These are phyloP conservation scores for Wiebesia pumilae DNA, from an alignment of 1,140 invertebrate species.

Conservation along the genomic window DNA sequence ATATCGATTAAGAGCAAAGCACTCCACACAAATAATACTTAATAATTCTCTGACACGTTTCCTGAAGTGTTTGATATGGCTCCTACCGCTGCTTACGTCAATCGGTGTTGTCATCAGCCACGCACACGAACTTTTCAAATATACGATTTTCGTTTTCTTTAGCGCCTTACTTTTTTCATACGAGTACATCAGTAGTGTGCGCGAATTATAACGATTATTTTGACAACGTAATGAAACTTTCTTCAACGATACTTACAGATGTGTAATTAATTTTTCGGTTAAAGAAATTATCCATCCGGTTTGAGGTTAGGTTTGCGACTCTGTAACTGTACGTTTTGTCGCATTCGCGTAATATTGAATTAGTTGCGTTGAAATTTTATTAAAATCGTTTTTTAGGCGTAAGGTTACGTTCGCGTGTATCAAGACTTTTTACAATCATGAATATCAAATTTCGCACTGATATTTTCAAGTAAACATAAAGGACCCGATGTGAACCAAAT, in stretches of 20 bases:
- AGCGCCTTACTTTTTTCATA: neutral
- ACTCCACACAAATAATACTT: neutral
- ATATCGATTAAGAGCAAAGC: no score
- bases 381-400: neutral
- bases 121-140: slow-evolving; percentile 22
- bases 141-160: slow-evolving; percentile 14
- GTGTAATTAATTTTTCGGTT: neutral
- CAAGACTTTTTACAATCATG: neutral
- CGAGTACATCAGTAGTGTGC: neutral
- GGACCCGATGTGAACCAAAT: neutral
- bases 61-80: neutral
- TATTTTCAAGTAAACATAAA: neutral
- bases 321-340: neutral
- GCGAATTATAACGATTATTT: neutral
- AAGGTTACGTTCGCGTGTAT: neutral
- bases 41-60: neutral
- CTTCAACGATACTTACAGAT: neutral
- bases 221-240: neutral
- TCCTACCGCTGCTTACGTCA: slow-evolving; percentile 35
- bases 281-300: neutral
- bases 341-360: neutral
- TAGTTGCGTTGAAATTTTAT: neutral
- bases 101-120: slow-evolving; percentile 40
- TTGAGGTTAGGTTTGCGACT: slow-evolving; percentile 20
- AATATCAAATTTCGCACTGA: neutral